Evolutionary conservation across 2,888 invertebrate species (phyloP).

Genomic region (Agrotis clavis): DNA sequence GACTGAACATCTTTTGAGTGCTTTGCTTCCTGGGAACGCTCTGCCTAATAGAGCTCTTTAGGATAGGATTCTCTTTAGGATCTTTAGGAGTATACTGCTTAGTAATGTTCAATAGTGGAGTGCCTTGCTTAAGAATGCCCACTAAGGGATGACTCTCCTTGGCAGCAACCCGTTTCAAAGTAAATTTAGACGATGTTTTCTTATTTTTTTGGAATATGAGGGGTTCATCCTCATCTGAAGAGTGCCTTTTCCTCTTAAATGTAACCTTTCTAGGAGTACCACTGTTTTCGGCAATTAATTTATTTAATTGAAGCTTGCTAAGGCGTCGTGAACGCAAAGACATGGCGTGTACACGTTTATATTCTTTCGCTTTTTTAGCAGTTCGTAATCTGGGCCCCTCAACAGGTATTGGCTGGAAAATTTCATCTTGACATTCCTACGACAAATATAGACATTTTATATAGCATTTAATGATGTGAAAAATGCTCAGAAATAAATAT

Average conservation of each 20-base stretch:
- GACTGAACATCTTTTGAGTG: neutral
- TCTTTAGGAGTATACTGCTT: neutral
- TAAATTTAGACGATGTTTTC: neutral
- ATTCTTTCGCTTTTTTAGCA: neutral
- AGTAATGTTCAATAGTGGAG: neutral
- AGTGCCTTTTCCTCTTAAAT: slow-evolving; percentile 7
- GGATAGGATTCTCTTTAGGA: no score
- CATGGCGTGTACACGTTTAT: slow-evolving; percentile 20
- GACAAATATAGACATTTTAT: slow-evolving; percentile 1
- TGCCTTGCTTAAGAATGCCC: neutral
- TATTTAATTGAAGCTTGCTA: neutral
- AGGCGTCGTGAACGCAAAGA: slow-evolving; percentile 8
- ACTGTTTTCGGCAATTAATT: neutral
- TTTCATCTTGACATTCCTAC: slow-evolving; percentile 1
- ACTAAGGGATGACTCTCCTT: neutral
- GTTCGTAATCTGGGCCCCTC: slow-evolving; percentile 1
- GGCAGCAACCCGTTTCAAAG: neutral
- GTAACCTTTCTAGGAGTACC: neutral
- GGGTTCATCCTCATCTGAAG: slow-evolving; percentile 45
- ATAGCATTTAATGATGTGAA: neutral
- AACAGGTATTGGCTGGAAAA: neutral
- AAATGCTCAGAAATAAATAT: no score
- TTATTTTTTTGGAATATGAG: slow-evolving; percentile 17
- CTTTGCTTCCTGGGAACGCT: neutral
- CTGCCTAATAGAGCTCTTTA: no score